phyloP scores from a whole-genome alignment of 2,113 vertebrate genomes.

The Hydrochoerus hydrochaeris region DNA sequence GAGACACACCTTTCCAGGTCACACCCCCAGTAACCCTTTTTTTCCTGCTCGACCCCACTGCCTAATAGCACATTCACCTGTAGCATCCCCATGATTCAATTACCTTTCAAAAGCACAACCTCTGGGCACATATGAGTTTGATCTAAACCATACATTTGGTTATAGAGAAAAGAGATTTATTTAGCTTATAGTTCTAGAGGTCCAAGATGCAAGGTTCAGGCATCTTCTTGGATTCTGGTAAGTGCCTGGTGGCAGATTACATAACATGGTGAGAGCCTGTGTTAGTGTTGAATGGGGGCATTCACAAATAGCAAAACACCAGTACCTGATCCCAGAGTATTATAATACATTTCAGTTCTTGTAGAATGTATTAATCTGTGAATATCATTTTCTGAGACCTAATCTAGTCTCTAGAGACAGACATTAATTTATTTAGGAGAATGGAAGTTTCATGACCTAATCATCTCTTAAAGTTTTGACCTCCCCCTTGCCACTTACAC shows the following conservation, averaged over 20 bases:
- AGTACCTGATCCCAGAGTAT: neutral
- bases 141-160: neutral
- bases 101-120: neutral
- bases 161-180: neutral
- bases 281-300: neutral
- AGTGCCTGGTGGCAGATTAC: neutral
- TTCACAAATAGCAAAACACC: neutral
- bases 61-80: neutral
- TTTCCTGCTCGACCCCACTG: neutral
- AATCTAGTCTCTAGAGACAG: neutral
- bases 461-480: neutral
- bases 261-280: neutral
- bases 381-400: neutral
- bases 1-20: neutral
- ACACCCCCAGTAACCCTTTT: neutral
- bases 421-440: neutral
- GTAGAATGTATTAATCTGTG: neutral
- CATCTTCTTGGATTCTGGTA: neutral
- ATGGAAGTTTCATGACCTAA: neutral
- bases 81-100: neutral
- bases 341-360: neutral
- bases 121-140: neutral
- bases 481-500: neutral
- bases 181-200: neutral
- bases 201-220: neutral